Evolutionary conservation across 2,888 invertebrate genomes (phyloP).

Genomic region (Pecten maximus): DNA sequence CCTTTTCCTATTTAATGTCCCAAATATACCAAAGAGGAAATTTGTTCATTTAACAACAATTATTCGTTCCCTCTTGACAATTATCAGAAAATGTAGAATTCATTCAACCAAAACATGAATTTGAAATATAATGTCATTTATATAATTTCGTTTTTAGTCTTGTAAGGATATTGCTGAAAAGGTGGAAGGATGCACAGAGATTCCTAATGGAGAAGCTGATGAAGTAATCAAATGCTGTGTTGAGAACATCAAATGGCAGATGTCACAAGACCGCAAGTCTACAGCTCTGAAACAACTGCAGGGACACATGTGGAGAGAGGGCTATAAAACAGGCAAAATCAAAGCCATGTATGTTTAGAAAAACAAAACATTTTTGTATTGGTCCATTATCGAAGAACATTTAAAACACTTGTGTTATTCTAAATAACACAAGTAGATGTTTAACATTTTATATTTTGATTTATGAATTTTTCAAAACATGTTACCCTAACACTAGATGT

Average conservation of each 20-base stretch:
- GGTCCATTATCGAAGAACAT: background rate
- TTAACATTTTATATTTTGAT: no score
- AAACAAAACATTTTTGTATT: background rate
- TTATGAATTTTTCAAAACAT: no score
- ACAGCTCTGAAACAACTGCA: conserved; percentile 93
- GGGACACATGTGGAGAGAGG: conserved; percentile 94
- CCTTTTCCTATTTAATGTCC: no score
- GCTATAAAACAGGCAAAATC: conserved; percentile 90
- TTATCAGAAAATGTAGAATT: no score
- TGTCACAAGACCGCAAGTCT: conserved; percentile 91
- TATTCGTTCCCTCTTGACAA: no score
- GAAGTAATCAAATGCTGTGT: conserved; percentile 86
- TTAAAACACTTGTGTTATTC: no score
- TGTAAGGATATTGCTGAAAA: conserved; percentile 62
- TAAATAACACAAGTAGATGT: no score
- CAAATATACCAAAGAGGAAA: no score
- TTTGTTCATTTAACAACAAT: no score
- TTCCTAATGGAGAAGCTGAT: conserved; percentile 73
- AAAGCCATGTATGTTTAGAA: conserved; percentile 93
- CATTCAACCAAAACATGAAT: background rate
- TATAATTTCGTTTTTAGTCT: background rate
- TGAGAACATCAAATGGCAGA: conserved; percentile 90
- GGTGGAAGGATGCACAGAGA: conserved; percentile 84
- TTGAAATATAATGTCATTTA: background rate
- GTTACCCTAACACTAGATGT: no score